Conservation (phyloP, 2,888 invertebrate species). For the Leptopilina myrica region DNA sequence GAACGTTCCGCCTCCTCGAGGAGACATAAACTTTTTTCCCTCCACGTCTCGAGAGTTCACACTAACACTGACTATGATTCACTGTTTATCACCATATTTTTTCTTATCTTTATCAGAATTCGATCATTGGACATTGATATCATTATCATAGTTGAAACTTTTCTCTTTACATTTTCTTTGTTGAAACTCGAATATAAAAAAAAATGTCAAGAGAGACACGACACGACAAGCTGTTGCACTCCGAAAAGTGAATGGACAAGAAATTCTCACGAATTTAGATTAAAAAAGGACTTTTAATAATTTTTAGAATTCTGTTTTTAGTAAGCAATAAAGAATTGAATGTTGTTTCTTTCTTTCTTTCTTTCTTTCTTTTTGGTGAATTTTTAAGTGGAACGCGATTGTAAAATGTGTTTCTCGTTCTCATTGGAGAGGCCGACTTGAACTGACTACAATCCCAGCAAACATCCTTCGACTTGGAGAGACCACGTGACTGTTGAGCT, state of each 20-base stretch:
- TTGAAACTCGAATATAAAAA: background rate
- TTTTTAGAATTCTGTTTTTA: background rate
- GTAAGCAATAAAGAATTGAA: background rate
- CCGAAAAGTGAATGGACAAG: too few species aligned
- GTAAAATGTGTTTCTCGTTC: constrained; percentile 60
- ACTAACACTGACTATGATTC: background rate
- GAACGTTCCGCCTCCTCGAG: background rate
- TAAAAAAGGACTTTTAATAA: too few species aligned
- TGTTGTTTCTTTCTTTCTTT: background rate
- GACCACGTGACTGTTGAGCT: constrained; percentile 71
- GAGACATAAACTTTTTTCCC: constrained; percentile 4
- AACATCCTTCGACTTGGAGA: constrained; percentile 70
- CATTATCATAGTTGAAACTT: too few species aligned
- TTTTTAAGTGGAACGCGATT: constrained; percentile 34
- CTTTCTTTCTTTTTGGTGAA: constrained; percentile 15
- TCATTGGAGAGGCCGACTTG: constrained; percentile 65
- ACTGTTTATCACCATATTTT: constrained; percentile 18
- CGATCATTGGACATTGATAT: too few species aligned
- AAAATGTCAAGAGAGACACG: too few species aligned
- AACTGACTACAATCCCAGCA: constrained; percentile 71
- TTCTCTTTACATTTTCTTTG: background rate
- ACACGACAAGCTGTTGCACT: too few species aligned
- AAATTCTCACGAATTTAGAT: background rate
- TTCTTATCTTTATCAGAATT: background rate
- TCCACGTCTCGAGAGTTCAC: constrained; percentile 14